Evolutionary conservation across 2,888 invertebrate species (phyloP).

Genomic region (Ypsolopha sequella): DNA sequence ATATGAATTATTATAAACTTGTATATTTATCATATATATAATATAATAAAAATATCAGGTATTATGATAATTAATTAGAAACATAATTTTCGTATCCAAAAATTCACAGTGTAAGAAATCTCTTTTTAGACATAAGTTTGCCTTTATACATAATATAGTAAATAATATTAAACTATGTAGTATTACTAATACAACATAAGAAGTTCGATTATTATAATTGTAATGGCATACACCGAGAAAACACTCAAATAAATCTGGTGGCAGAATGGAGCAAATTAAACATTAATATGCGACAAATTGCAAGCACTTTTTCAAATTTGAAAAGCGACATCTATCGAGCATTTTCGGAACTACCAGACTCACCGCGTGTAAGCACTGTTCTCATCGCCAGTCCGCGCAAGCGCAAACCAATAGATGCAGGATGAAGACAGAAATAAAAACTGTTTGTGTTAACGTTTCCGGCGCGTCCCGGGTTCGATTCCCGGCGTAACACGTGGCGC

Average conservation of each 20-base stretch:
- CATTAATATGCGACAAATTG: neutral
- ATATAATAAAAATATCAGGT: too few relatives aligned
- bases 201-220: too few relatives aligned
- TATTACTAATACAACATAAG: too few relatives aligned
- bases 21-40: too few relatives aligned
- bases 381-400: neutral
- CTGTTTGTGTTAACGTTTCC: slow-evolving; percentile 66
- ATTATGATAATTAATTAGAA: too few relatives aligned
- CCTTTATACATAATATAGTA: too few relatives aligned
- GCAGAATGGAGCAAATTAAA: neutral
- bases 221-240: too few relatives aligned
- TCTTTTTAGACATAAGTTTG: too few relatives aligned
- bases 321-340: neutral
- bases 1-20: too few relatives aligned
- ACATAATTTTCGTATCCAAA: too few relatives aligned
- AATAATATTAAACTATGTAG: too few relatives aligned
- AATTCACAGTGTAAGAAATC: too few relatives aligned
- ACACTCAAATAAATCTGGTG: neutral
- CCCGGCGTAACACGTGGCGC: slow-evolving; percentile 45
- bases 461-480: slow-evolving; percentile 50
- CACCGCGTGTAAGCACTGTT: neutral
- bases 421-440: slow-evolving; percentile 68
- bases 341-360: neutral
- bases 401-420: slow-evolving; percentile 20
- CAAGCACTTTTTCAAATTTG: neutral